Evolutionary conservation across 2,888 invertebrate species (phyloP).

Genomic region (Acrobasis repandana): DNA sequence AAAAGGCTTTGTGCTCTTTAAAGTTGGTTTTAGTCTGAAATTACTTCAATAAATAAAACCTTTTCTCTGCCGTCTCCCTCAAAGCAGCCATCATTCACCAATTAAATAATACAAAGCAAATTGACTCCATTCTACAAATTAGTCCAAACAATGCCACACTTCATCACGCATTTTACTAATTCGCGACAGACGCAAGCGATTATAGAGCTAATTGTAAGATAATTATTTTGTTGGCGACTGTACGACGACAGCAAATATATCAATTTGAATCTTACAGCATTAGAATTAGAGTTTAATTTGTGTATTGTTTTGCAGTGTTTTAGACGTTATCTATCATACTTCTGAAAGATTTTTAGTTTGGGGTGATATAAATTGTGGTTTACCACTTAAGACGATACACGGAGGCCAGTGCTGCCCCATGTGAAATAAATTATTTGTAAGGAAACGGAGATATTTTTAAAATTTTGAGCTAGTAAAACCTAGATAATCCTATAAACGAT

Average conservation of each 20-base stretch:
- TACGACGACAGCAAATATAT: background rate
- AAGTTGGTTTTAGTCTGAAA: background rate
- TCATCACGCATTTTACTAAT: background rate
- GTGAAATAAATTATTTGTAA: no score
- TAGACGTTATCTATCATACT: background rate
- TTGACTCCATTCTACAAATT: constrained; percentile 6
- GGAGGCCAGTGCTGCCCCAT: no score
- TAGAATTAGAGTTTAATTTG: background rate
- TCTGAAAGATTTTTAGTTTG: no score
- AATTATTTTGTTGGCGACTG: constrained; percentile 4
- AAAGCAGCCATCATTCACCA: constrained; percentile 5
- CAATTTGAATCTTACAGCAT: background rate
- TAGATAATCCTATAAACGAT: no score
- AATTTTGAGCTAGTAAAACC: no score
- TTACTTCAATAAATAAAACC: background rate
- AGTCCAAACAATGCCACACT: background rate
- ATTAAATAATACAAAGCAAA: constrained; percentile 6
- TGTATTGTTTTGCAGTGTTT: background rate
- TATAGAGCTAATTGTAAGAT: background rate
- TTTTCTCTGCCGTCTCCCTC: background rate
- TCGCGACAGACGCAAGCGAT: constrained; percentile 10
- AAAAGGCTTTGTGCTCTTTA: background rate
- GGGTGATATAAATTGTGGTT: no score
- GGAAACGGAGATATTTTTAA: no score
- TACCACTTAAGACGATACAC: no score